Percentiles rank a stretch among this genome's conserved stretches.
These are phyloP conservation scores for Ptiloglossa arizonensis DNA, from an alignment of 1,140 invertebrate genomes.

Conservation along the genomic window DNA sequence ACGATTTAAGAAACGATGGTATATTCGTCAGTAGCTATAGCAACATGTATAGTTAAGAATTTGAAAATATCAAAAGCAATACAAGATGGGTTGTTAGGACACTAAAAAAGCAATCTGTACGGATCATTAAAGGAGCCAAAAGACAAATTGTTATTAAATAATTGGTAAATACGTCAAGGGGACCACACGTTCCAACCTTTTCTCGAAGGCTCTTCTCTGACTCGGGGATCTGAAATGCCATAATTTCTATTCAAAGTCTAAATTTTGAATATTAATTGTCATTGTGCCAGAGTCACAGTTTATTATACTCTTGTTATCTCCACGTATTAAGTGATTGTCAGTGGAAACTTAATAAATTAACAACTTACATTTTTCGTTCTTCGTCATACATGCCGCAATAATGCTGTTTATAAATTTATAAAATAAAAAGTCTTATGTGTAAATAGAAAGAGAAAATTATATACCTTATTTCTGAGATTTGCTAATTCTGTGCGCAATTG, in stretches of 20 bases:
- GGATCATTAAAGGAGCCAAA: constrained; percentile 79
- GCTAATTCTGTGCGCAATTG: constrained; percentile 87
- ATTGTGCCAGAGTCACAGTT: constrained; percentile 50
- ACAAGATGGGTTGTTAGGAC: constrained; percentile 76
- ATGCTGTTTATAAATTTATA: constrained; percentile 17
- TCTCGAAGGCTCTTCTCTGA: constrained; percentile 81
- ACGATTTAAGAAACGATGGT: constrained; percentile 34
- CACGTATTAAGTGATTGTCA: constrained; percentile 13
- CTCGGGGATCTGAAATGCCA: constrained; percentile 81
- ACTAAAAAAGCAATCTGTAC: constrained; percentile 75
- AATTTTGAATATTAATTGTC: constrained; percentile 42
- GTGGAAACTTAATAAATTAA: constrained; percentile 19
- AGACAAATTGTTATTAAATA: constrained; percentile 76
- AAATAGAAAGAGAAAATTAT: background rate
- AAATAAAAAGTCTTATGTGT: background rate
- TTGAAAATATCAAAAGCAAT: constrained; percentile 69
- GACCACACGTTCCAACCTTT: constrained; percentile 81
- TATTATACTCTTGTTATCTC: constrained; percentile 47
- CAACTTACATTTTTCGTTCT: constrained; percentile 37
- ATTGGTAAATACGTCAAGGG: constrained; percentile 79
- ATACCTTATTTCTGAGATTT: constrained; percentile 80
- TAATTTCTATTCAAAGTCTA: constrained; percentile 78
- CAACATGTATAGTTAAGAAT: constrained; percentile 65
- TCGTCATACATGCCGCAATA: constrained; percentile 23
- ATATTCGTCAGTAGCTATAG: constrained; percentile 60